Conservation (phyloP, 1,140 invertebrate genomes). For the Pomphorhynchus laevis region DNA sequence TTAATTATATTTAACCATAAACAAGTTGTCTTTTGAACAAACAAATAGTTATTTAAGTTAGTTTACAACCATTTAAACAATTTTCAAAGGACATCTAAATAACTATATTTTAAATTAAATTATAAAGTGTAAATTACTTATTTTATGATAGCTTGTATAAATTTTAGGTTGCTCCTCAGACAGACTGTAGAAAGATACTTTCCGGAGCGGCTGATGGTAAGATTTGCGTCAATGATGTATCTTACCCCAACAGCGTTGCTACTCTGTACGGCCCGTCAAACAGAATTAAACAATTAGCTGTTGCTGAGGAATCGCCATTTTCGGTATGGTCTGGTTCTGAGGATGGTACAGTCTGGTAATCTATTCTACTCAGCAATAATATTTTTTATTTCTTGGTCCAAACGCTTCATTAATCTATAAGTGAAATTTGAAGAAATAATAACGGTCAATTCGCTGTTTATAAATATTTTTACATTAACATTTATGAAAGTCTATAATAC, state of each 20-base stretch:
- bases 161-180: too few species aligned
- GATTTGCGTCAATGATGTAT: constrained; percentile 39
- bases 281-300: constrained; percentile 52
- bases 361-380: too few species aligned
- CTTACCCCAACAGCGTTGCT: constrained; percentile 27
- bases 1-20: too few species aligned
- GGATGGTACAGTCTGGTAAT: constrained; percentile 47
- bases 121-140: too few species aligned
- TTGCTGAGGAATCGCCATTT: constrained; percentile 38
- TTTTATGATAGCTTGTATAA: too few species aligned
- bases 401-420: neutral
- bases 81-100: too few species aligned
- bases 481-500: neutral
- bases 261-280: constrained; percentile 43
- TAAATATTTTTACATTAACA: neutral
- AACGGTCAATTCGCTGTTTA: neutral
- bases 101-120: too few species aligned
- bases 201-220: constrained; percentile 52
- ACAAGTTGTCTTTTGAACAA: too few species aligned
- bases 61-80: too few species aligned
- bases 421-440: neutral
- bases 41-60: too few species aligned
- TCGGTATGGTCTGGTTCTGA: constrained; percentile 70
- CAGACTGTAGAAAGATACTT: too few species aligned
- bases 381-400: neutral